Base-by-base conservation (phyloP, 2,888 invertebrate species). In the Cryptosula pallasiana region DNA sequence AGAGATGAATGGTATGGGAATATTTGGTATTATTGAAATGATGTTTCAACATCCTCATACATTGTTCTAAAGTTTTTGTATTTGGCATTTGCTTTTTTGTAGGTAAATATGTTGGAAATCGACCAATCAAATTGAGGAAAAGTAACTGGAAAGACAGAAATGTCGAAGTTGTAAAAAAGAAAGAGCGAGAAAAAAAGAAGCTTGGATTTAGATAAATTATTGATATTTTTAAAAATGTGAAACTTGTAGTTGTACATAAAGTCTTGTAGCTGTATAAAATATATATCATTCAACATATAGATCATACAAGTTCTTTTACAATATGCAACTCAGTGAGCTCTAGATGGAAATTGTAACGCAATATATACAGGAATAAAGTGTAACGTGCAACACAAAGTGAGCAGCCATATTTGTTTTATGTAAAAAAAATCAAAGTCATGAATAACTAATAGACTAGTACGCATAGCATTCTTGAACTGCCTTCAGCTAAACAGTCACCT, bases 21-120 rank as follows among this genome's bases (percentile, higher is more conserved):
- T 57, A 25, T 45, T 45, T n/a, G n/a, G n/a, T n/a, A n/a, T n/a
- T n/a, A n/a, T n/a, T n/a, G n/a, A n/a, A n/a, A n/a, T n/a, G n/a
- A n/a, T n/a, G n/a, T n/a, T n/a, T n/a, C n/a, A n/a, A n/a, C n/a
- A n/a, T n/a, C n/a, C n/a, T n/a, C n/a, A n/a, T n/a, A n/a, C n/a
- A n/a, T n/a, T n/a, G n/a, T n/a, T n/a, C n/a, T n/a, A n/a, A n/a
- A n/a, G n/a, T n/a, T n/a, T n/a, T n/a, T n/a, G n/a, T n/a, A n/a
- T n/a, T n/a, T n/a, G n/a, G n/a, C n/a, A n/a, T n/a, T n/a, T n/a
- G n/a, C n/a, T n/a, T n/a, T n/a, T 71, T 87, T 88, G 63, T 85
- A 94, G 94, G 98, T 25, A 92, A 96, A 73, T 99, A 99, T 84
- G 99, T 99, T 0, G 99, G 99, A 73, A 98, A 97, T 81, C 89